These are phyloP conservation scores for Dromiciops gliroides DNA, from an alignment of 2,113 vertebrate species.

Conservation along the genomic window DNA sequence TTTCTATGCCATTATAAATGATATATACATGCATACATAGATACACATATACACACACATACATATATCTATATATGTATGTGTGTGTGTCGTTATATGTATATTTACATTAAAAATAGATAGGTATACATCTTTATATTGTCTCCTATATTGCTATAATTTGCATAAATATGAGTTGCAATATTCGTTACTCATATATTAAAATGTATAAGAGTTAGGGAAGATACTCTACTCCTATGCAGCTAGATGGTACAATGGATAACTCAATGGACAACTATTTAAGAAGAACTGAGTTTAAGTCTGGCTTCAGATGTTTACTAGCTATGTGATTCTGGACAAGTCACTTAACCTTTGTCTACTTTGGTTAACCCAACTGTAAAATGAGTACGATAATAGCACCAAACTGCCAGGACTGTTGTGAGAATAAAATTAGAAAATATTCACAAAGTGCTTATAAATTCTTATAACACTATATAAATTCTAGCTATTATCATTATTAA, in stretches of 20 bases:
- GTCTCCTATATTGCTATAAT: not conserved
- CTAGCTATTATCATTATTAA: not conserved
- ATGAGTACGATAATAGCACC: not conserved
- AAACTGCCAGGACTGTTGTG: not conserved
- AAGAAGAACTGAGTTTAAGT: not conserved
- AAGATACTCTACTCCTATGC: not conserved
- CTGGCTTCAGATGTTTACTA: not conserved
- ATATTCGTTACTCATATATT: not conserved
- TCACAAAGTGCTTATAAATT: not conserved
- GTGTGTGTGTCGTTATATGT: not conserved
- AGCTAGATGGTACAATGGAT: not conserved
- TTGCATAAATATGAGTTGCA: not conserved
- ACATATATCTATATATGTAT: too few species aligned
- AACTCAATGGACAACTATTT: too few species aligned
- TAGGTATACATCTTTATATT: not conserved
- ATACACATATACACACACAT: too few species aligned
- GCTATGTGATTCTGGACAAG: not conserved
- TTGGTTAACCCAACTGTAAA: not conserved
- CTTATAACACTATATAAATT: not conserved
- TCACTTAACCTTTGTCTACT: not conserved
- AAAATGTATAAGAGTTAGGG: not conserved
- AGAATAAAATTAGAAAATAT: not conserved
- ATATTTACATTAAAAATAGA: not conserved
- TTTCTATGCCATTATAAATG: not conserved
- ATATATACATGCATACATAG: too few species aligned